Evolutionary conservation across 2,888 invertebrate species (phyloP).

Genomic region (Carterocephalus palaemon): DNA sequence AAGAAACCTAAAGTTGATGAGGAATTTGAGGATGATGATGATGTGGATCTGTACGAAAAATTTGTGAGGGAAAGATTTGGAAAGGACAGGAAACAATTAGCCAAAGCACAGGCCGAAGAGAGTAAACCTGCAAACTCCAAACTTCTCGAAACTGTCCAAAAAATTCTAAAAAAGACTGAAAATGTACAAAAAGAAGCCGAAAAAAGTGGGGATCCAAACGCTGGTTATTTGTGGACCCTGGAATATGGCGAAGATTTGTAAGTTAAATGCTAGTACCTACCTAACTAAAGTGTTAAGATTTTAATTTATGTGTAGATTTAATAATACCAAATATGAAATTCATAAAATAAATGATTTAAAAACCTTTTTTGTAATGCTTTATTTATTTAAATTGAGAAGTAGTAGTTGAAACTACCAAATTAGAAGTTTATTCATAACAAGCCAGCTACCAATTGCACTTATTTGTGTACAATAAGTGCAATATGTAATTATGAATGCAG

Average conservation of each 20-base stretch:
- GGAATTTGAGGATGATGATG: constrained; percentile 43
- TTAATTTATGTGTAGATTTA: constrained; percentile 14
- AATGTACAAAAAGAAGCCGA: constrained; percentile 59
- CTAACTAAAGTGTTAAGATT: constrained; percentile 5
- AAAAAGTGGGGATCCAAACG: constrained; percentile 65
- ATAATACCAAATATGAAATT: too few species aligned
- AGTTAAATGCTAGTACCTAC: constrained; percentile 15
- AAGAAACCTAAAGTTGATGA: constrained; percentile 34
- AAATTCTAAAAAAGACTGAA: constrained; percentile 63
- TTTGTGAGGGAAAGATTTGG: constrained; percentile 72
- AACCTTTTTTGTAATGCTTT: too few species aligned
- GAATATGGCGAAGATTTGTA: constrained; percentile 71
- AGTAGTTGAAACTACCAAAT: neutral
- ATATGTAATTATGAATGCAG: too few species aligned
- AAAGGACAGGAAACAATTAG: constrained; percentile 55
- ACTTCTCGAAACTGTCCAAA: constrained; percentile 53
- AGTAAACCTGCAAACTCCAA: constrained; percentile 46
- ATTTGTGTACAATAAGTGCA: too few species aligned
- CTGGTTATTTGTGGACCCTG: constrained; percentile 75
- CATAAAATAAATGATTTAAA: too few species aligned
- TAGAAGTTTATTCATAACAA: neutral
- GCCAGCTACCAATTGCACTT: too few species aligned
- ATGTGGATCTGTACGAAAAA: constrained; percentile 67
- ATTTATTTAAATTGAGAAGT: too few species aligned
- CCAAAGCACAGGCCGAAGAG: constrained; percentile 43